Evolutionary conservation across 2,888 invertebrate species (phyloP).

Genomic region (Schizaphis graminum): DNA sequence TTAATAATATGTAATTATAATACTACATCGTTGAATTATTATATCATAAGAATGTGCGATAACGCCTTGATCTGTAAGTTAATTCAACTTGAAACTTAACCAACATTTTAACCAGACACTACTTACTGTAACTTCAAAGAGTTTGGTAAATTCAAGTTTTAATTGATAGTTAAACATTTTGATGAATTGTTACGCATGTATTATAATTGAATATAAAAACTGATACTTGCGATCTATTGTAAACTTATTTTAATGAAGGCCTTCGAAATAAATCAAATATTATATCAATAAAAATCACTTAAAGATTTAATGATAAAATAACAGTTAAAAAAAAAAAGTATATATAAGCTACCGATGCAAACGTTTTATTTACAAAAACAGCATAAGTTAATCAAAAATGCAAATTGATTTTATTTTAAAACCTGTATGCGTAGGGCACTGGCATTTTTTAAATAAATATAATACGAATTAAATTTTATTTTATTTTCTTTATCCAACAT

Average conservation of each 20-base stretch:
- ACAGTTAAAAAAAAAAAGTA: not conserved
- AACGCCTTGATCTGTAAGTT: not conserved
- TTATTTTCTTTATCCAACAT: not conserved
- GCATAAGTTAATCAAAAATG: not conserved
- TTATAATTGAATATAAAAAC: not conserved
- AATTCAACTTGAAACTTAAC: not conserved
- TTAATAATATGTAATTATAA: too few relatives aligned
- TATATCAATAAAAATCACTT: not conserved
- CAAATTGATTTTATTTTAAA: not conserved
- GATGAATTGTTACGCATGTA: not conserved
- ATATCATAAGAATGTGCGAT: not conserved
- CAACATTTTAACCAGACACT: not conserved
- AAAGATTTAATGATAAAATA: not conserved
- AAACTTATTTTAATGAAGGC: not conserved
- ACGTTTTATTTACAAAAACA: constrained; percentile 12
- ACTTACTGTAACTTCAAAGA: not conserved
- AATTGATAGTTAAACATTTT: not conserved
- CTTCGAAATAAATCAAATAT: not conserved
- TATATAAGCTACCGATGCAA: not conserved
- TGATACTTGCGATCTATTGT: not conserved
- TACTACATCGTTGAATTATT: not conserved
- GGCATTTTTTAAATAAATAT: not conserved
- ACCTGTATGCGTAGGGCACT: not conserved
- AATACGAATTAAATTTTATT: not conserved
- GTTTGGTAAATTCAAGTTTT: not conserved